Evolutionary conservation across 30 jellyfish, hydroid and myxozoan species (phyloP), one percentile per base, ranked within the genome.

Genomic region (Hydra vulgaris): DNA sequence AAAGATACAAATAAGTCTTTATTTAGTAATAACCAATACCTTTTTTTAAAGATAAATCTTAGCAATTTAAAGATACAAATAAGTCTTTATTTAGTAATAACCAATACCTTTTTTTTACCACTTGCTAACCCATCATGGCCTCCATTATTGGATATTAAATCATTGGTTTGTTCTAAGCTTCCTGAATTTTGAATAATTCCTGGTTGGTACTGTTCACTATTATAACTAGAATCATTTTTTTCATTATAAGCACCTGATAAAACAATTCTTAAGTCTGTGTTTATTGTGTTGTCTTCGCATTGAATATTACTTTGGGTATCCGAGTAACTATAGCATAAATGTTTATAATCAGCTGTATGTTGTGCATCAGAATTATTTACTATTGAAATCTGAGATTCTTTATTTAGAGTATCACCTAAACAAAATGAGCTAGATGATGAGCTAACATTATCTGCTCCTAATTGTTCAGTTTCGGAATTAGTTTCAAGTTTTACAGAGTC

Each of bases 71-170:
- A 3, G 8, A 40, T 12, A 40, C 8, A 12, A 5, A 3, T 40
- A 40, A 40, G 61, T 40, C 5, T 5, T 12, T 12, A 40, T 40
- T 3, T 40, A 1, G 61, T 12, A 40, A 1, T 3, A 40, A 40
- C 7, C 66, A 0, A n/a, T 75, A 75, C 83, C 83, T 75, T 75
- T 75, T 75, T 75, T 70, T 75, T 75, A 21, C 83, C 83, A 20
- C 23, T 20, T 15, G 56, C 53, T 17, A 53, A 71, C 17, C 53
- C 56, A 20, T 71, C 79, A 71, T 71, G 20, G 16, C 81, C 61
- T 23, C 15, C 81, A 26, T 18, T 23, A 52, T 26, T 55, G 7
- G 67, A 52, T 25, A 18, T 25, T 3, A 24, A 15, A 53, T 25
- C 71, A 7, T 25, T 75, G 22, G 8, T 8, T 26, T 17, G 21